Evolutionary conservation across 2,797 vertebrate species (phyloP), one percentile per base, ranked within the genome.

Genomic region (Pterois miles): DNA sequence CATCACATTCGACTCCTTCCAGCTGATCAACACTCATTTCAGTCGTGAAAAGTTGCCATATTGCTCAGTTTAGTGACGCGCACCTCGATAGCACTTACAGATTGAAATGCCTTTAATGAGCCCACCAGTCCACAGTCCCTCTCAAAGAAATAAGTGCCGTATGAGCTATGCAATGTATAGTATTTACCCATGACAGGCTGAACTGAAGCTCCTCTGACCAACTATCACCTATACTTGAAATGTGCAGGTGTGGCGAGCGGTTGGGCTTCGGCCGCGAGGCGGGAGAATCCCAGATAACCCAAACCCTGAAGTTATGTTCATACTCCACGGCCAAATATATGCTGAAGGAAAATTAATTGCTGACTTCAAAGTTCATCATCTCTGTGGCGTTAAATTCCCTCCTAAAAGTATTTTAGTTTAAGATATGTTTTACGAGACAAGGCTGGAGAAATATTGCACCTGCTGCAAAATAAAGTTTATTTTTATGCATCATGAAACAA

Each of bases 151-250:
- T 91, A 96, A 96, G 97, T 97, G 96, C 96, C 96, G 92, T 94
- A 93, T 93, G 95, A 98, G 96, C 97, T 98, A 99, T 98, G 97
- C 98, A 99, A 96, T 93, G 96, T 98, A 97, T 94, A 97, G 94
- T 93, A 94, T 95, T 93, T 94, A 96, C 95, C 95, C 93, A 91
- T 83, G 94, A 96, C 81, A 88, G 95, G 95, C 95, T 94, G 93
- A 93, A 95, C 94, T 85, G 25, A 75, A 88, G 90, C 79, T 94
- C 88, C 90, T 95, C 94, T 95, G 87, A 95, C 96, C 92, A 96
- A 96, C 96, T 95, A 62, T 96, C 96, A 94, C 94, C 95, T 95
- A 96, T 97, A 98, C 97, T 97, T 98, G 97, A 98, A 97, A 96
- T 94, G 95, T 22, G 6, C 95, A 94, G 36, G 77, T 4, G 70